Percentiles rank a stretch among this genome's conserved stretches.
phyloP scores from a whole-genome alignment of 2,797 vertebrate species.

The Streptopelia turtur region DNA sequence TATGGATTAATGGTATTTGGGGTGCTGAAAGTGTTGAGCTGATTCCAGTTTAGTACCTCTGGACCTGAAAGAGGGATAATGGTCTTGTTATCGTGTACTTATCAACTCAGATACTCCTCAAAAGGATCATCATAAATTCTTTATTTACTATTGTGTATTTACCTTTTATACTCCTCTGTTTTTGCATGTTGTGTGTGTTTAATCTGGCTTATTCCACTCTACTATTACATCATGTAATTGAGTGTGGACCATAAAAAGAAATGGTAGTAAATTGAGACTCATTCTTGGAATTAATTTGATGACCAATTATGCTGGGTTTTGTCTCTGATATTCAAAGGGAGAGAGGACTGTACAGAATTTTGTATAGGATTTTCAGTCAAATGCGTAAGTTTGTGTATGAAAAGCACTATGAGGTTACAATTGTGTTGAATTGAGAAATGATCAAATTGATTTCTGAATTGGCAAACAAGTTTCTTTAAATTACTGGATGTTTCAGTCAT shows the following conservation, averaged over 20 bases:
- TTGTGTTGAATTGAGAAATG: background rate
- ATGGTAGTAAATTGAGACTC: background rate
- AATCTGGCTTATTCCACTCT: background rate
- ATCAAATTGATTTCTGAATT: background rate
- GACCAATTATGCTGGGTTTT: conserved; percentile 16
- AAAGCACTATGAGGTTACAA: background rate
- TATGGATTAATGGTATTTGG: background rate
- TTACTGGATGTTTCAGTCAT: background rate
- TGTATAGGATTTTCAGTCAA: background rate
- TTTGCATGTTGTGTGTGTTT: background rate
- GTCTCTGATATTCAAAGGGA: background rate
- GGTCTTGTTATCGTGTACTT: background rate
- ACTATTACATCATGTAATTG: background rate
- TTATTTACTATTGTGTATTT: background rate
- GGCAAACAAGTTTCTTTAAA: background rate
- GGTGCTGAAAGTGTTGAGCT: background rate
- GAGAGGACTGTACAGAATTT: background rate
- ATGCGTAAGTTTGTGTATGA: background rate
- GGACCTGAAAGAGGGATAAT: background rate
- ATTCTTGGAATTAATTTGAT: conserved; percentile 9
- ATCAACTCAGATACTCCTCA: background rate
- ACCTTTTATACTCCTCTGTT: background rate
- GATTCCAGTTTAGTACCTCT: background rate
- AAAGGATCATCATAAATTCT: background rate
- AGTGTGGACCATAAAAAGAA: conserved; percentile 16